Evolutionary conservation across 2,113 vertebrate genomes (phyloP).

Genomic region (Gallinago jamesoni): DNA sequence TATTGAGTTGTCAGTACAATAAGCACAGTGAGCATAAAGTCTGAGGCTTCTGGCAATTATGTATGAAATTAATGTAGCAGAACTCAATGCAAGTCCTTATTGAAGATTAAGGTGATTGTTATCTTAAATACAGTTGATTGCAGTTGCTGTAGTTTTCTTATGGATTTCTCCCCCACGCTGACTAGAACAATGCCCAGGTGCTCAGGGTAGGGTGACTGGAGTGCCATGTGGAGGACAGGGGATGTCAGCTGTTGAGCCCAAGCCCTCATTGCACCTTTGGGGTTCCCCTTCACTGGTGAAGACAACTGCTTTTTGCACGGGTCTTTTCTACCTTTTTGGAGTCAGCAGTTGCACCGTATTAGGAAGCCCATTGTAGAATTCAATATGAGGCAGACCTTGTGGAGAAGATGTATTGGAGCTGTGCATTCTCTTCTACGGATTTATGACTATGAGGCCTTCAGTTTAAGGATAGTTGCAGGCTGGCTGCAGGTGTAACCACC

Average conservation of each 20-base stretch:
- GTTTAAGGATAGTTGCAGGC: not conserved
- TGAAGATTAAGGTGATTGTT: not conserved
- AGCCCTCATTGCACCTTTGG: not conserved
- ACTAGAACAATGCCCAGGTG: not conserved
- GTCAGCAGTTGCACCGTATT: not conserved
- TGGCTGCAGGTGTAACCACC: not conserved
- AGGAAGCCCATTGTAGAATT: not conserved
- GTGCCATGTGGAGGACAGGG: not conserved
- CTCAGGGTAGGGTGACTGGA: not conserved
- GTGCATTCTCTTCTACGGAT: not conserved
- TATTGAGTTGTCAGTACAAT: conserved; percentile 28
- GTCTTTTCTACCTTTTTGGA: not conserved
- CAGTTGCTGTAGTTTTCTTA: not conserved
- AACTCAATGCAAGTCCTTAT: not conserved
- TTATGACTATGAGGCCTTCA: rapidly evolving
- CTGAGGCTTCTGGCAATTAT: conserved; percentile 22
- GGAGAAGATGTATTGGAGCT: rapidly evolving
- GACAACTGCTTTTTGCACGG: not conserved
- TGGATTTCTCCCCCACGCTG: rapidly evolving
- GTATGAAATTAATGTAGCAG: not conserved
- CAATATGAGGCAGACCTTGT: not conserved
- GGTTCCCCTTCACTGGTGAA: not conserved
- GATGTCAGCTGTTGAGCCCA: not conserved
- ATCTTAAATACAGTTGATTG: not conserved
- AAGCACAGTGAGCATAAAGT: not conserved